Conservation (phyloP, 2,113 vertebrate species). For the Sebastes fasciatus region DNA sequence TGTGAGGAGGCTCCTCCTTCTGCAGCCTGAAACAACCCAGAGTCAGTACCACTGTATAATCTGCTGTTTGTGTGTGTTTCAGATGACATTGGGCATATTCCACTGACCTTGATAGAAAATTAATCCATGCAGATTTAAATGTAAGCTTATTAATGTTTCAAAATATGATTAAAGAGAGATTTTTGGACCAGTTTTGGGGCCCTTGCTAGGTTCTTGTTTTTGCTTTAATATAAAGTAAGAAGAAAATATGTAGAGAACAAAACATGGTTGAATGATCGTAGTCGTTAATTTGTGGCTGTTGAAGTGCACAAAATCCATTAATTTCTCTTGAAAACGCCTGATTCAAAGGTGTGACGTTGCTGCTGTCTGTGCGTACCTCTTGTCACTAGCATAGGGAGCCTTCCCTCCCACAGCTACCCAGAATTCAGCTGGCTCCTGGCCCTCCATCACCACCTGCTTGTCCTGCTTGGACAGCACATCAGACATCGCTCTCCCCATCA, state of each 20-base stretch:
- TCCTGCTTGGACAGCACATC: constrained; percentile 87
- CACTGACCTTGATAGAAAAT: constrained; percentile 39
- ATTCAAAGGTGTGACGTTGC: not conserved
- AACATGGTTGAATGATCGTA: too few relatives aligned
- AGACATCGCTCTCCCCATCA: constrained; percentile 89
- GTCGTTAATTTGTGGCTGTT: not conserved
- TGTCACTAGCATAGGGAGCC: constrained; percentile 89
- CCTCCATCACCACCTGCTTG: constrained; percentile 90
- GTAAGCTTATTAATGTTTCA: constrained; percentile 35
- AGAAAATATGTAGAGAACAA: not conserved
- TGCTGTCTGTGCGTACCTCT: constrained; percentile 82
- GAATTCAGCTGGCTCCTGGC: constrained; percentile 91
- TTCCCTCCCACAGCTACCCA: constrained; percentile 92
- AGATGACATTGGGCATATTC: constrained; percentile 31
- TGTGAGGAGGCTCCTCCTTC: constrained; percentile 77
- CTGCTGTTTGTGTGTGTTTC: not conserved
- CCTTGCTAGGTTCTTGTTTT: constrained; percentile 4
- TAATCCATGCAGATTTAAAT: constrained; percentile 59
- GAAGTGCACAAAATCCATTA: not conserved
- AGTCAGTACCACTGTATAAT: constrained; percentile 13
- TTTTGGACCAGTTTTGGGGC: constrained; percentile 20
- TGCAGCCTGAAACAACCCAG: constrained; percentile 83
- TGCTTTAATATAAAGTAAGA: not conserved
- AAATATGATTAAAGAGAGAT: constrained; percentile 35
- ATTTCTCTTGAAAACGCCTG: not conserved